These are phyloP conservation scores for Gymnocheta viridis DNA, from an alignment of 2,888 invertebrate genomes.

Conservation along the genomic window DNA sequence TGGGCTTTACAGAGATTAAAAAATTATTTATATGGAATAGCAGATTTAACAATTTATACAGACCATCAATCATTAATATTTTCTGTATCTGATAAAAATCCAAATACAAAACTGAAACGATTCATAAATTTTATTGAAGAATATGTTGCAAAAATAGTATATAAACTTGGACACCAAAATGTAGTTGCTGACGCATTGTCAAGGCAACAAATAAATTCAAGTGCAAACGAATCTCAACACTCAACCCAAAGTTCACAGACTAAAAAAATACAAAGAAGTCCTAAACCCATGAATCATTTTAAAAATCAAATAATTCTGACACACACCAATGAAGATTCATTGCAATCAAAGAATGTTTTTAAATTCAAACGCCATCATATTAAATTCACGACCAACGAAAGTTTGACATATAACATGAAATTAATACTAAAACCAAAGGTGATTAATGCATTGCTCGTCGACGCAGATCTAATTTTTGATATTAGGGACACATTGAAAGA, in stretches of 20 bases:
- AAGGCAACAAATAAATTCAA: no score
- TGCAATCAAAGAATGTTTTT: conserved; percentile 22
- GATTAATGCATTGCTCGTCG: conserved; percentile 16
- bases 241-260: conserved; percentile 10
- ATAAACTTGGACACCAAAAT: conserved; percentile 17
- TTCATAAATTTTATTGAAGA: conserved; percentile 24
- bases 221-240: no score
- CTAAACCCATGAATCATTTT: conserved; percentile 15
- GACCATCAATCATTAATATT: background rate
- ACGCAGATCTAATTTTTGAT: background rate
- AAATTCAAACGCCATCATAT: conserved; percentile 28
- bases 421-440: conserved; percentile 26
- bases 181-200: conserved; percentile 26
- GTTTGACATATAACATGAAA: conserved; percentile 11
- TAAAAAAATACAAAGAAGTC: conserved; percentile 6
- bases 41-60: background rate
- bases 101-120: no score
- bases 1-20: no score
- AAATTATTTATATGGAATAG: background rate
- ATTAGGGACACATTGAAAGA: no score
- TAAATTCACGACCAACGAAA: conserved; percentile 28
- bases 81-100: no score
- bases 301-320: no score
- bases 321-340: conserved; percentile 11
- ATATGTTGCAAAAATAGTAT: conserved; percentile 10